Percentiles rank a stretch among this genome's conserved stretches.
Conservation (phyloP, 2,113 vertebrate species). For the Orycteropus afer region DNA sequence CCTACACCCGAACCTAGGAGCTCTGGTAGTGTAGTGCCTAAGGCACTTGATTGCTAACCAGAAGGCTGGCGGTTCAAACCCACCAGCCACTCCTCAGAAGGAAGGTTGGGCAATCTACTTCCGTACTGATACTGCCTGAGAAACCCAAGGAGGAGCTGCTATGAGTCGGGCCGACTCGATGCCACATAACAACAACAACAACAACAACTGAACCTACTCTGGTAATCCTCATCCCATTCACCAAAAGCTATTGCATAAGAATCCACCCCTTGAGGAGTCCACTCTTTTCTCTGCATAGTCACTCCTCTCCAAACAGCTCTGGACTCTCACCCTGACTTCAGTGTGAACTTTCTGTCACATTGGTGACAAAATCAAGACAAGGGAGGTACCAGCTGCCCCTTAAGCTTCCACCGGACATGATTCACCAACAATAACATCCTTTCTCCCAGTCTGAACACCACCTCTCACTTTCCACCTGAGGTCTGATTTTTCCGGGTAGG, state of each 20-base stretch:
- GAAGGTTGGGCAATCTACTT: too few relatives aligned
- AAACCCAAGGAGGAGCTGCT: too few relatives aligned
- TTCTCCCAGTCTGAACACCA: conserved; percentile 25
- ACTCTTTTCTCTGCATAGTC: background rate
- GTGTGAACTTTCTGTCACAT: conserved; percentile 7
- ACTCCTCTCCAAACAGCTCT: background rate
- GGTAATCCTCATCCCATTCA: background rate
- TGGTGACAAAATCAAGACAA: conserved; percentile 5
- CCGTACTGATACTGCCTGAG: too few relatives aligned
- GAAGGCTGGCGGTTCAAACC: too few relatives aligned
- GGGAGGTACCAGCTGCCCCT: background rate
- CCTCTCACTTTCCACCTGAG: conserved; percentile 81
- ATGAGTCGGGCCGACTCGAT: too few relatives aligned
- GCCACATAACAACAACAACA: too few relatives aligned
- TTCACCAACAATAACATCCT: conserved; percentile 84
- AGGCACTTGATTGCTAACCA: too few relatives aligned
- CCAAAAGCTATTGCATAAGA: background rate
- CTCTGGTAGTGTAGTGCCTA: too few relatives aligned
- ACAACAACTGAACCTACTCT: too few relatives aligned
- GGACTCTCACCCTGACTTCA: conserved; percentile 11
- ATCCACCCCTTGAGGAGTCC: background rate
- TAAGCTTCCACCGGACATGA: conserved; percentile 82
- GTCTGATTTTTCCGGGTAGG: conserved; percentile 81
- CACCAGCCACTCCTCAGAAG: too few relatives aligned
- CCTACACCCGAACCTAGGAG: too few relatives aligned